Evolutionary conservation across 2,888 invertebrate genomes (phyloP).

Genomic region (Girardia tigrina): DNA sequence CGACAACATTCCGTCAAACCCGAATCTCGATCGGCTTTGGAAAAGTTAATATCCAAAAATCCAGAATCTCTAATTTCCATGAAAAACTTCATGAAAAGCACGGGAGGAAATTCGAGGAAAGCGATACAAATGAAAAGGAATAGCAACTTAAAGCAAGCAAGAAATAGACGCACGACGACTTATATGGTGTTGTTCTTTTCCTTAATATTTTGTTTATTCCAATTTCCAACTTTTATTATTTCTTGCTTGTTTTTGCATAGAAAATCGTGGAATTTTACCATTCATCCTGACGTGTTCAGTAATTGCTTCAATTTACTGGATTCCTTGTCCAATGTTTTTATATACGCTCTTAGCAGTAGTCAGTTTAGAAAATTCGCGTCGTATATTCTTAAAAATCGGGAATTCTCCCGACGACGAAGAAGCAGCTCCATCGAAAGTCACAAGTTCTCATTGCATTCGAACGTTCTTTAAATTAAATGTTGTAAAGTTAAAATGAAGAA

Average conservation of each 20-base stretch:
- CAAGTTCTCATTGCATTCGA: neutral
- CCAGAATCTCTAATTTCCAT: neutral
- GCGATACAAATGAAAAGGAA: neutral
- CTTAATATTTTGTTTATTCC: neutral
- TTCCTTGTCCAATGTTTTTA: neutral
- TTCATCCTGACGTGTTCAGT: slow-evolving; percentile 12
- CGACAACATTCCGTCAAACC: neutral
- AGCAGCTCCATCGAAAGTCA: slow-evolving; percentile 1
- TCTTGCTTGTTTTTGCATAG: slow-evolving; percentile 6
- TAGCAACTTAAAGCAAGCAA: slow-evolving; percentile 2
- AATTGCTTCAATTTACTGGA: slow-evolving; percentile 10
- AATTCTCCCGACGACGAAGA: neutral
- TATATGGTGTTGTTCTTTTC: slow-evolving; percentile 10
- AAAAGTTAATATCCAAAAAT: slow-evolving; percentile 12
- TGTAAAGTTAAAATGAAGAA: too few species aligned
- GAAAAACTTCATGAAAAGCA: neutral
- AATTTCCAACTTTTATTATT: neutral
- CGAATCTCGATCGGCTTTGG: neutral
- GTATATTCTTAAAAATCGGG: neutral
- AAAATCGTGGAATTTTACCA: neutral
- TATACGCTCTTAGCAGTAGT: neutral
- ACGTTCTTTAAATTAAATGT: too few species aligned
- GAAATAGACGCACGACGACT: slow-evolving; percentile 19
- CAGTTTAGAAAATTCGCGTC: slow-evolving; percentile 6
- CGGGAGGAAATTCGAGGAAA: neutral